Conservation (phyloP, 2,113 vertebrate species). For the Pseudorectes ferrugineus region DNA sequence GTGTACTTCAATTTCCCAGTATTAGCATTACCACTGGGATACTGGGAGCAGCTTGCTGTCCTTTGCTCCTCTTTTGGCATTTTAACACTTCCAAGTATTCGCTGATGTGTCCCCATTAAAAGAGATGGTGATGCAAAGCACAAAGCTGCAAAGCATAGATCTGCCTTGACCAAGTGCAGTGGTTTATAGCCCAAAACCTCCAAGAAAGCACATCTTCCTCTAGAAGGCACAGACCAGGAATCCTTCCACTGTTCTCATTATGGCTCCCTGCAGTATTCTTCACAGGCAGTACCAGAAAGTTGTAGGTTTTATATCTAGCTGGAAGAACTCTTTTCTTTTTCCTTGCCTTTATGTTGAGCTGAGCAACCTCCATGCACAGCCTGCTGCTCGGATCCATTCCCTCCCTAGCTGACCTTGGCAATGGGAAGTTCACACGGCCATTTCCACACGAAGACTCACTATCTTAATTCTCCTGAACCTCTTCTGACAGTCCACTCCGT, state of each 20-base stretch:
- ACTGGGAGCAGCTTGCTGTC: neutral
- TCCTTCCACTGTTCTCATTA: neutral
- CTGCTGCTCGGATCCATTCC: neutral
- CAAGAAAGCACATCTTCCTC: neutral
- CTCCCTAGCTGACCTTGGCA: neutral
- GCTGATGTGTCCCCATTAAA: neutral
- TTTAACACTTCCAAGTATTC: neutral
- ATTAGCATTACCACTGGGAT: neutral
- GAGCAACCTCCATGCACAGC: neutral
- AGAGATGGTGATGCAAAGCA: neutral
- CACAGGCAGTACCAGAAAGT: neutral
- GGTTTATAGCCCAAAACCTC: neutral
- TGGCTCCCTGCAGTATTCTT: neutral
- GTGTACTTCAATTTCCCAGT: neutral
- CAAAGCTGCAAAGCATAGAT: rapidly evolving
- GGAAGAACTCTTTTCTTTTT: neutral
- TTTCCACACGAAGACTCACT: neutral
- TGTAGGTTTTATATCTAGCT: neutral
- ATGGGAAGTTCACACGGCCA: neutral
- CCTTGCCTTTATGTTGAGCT: neutral
- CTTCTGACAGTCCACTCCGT: neutral
- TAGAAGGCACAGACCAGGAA: neutral
- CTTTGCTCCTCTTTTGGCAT: neutral
- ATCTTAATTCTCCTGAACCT: neutral
- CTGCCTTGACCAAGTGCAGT: neutral